phyloP scores from a whole-genome alignment of 1,140 invertebrate genomes.

The Berghia stephanieae region DNA sequence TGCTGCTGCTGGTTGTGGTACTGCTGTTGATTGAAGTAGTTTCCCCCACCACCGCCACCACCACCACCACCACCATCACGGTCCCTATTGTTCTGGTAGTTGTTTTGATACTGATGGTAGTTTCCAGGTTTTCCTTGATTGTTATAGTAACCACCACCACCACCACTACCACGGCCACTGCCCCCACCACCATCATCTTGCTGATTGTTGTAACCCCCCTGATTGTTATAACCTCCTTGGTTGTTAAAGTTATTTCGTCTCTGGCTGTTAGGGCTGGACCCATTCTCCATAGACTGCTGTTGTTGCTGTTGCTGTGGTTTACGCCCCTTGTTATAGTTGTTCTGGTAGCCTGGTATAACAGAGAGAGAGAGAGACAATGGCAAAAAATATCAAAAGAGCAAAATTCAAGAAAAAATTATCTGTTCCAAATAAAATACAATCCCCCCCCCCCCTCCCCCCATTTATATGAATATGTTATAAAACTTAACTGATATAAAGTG shows the following conservation, averaged over 20 bases:
- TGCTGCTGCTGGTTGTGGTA: conserved; percentile 51
- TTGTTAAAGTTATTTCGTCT: conserved; percentile 43
- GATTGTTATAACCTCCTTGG: conserved; percentile 20
- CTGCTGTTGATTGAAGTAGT: no score
- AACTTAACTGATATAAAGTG: no score
- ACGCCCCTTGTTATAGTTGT: conserved; percentile 29
- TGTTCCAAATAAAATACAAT: no score
- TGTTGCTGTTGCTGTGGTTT: conserved; percentile 22
- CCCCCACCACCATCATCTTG: no score
- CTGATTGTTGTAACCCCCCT: no score
- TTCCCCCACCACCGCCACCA: no score
- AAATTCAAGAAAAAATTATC: no score
- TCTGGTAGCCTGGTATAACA: conserved; percentile 23
- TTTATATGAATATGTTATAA: no score
- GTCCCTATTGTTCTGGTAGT: conserved; percentile 37
- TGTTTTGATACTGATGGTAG: conserved; percentile 38
- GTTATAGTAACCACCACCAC: conserved; percentile 13
- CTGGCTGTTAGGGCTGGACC: conserved; percentile 40
- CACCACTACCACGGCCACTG: neutral
- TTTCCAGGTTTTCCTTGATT: no score
- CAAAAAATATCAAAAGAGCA: no score
- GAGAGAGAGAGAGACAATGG: neutral
- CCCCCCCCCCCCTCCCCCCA: no score
- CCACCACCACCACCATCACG: no score
- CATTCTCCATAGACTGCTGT: conserved; percentile 15